Evolutionary conservation across 2,113 vertebrate species (phyloP).

Genomic region (Cacatua alba): DNA sequence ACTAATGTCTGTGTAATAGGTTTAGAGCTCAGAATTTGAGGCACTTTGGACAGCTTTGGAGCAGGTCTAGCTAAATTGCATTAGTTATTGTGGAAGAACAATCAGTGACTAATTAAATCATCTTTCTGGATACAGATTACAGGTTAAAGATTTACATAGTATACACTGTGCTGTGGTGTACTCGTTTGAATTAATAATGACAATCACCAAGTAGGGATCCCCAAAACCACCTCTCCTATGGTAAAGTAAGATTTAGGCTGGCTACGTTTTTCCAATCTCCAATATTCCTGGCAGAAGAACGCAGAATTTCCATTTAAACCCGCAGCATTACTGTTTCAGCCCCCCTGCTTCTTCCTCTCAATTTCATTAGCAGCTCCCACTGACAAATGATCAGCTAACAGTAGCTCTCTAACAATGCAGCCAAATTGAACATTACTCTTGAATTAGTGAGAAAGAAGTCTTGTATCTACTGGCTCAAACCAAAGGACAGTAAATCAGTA

Average conservation of each 20-base stretch:
- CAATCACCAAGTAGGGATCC: background rate
- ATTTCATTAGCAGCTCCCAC: background rate
- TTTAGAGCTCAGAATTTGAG: background rate
- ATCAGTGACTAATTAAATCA: conserved; percentile 38
- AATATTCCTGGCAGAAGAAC: background rate
- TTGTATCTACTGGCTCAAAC: background rate
- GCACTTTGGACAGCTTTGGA: background rate
- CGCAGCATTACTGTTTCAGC: background rate
- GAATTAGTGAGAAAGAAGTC: background rate
- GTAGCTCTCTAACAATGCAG: background rate
- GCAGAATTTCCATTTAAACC: background rate
- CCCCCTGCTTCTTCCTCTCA: background rate
- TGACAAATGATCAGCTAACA: background rate
- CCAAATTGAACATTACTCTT: conserved; percentile 5
- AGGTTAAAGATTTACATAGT: conserved; percentile 12
- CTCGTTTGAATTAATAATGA: background rate
- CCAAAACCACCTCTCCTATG: background rate
- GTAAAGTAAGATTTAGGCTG: background rate
- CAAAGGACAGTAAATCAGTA: conserved; percentile 11
- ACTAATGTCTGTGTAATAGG: background rate
- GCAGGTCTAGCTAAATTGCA: background rate
- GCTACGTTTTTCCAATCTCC: background rate
- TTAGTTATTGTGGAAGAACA: conserved; percentile 14
- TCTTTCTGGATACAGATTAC: conserved; percentile 28
- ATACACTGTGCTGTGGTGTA: background rate